phyloP scores from a whole-genome alignment of 2,113 vertebrate species.

The Tretioscincus oriximinensis region DNA sequence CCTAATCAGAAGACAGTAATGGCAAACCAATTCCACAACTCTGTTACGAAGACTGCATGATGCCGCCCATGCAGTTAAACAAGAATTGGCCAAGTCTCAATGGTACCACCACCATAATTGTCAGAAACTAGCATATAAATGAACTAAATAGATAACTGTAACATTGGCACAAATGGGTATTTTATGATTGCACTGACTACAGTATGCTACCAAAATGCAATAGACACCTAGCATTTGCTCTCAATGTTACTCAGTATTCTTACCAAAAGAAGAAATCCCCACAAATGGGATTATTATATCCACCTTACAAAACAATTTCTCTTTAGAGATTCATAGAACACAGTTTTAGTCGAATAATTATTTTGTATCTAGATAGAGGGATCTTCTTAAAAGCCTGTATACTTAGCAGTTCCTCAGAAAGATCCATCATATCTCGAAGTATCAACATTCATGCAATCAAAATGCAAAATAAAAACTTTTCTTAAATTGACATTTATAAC shows the following conservation, averaged over 20 bases:
- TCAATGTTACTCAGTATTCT: neutral
- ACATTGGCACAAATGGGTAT: neutral
- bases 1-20: too few relatives aligned
- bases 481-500: constrained; percentile 52
- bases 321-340: neutral
- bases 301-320: neutral
- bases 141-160: neutral
- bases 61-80: too few relatives aligned
- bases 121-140: neutral
- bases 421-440: neutral
- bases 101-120: neutral
- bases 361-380: neutral
- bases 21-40: too few relatives aligned
- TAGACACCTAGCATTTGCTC: neutral
- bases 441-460: constrained; percentile 39
- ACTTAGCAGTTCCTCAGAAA: neutral
- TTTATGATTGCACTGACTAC: neutral
- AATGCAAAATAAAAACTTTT: constrained; percentile 57
- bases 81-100: too few relatives aligned
- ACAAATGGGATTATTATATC: neutral
- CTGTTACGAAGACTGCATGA: too few relatives aligned
- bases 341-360: neutral
- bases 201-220: neutral
- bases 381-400: neutral
- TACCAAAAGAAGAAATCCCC: neutral